phyloP scores from a whole-genome alignment of 64 coral and sea anemone genomes.

The Exaiptasia diaphana region DNA sequence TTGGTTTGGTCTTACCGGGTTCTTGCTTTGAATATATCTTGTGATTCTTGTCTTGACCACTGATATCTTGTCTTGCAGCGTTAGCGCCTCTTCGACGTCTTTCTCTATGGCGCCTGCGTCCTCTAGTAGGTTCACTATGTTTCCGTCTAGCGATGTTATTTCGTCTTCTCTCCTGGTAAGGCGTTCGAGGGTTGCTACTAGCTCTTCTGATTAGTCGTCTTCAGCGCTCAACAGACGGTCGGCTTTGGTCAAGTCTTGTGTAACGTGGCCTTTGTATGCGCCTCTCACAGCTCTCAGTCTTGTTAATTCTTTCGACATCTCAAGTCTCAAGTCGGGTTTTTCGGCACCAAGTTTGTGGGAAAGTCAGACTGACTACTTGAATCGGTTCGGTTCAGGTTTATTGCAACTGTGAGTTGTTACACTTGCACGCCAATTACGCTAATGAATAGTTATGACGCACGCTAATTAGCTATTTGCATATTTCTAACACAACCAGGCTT shows the following conservation, averaged over 20 bases:
- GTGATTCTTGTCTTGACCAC: slow-evolving; percentile 24
- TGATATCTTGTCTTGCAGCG: slow-evolving; percentile 51
- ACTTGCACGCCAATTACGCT: no score
- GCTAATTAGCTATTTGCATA: no score
- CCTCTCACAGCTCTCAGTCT: background rate
- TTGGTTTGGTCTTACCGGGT: background rate
- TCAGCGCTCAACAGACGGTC: background rate
- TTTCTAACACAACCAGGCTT: no score
- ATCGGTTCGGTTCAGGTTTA: no score
- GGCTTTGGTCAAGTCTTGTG: background rate
- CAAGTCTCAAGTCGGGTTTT: background rate
- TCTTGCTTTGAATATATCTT: background rate
- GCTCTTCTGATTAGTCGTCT: background rate
- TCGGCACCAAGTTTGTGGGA: background rate
- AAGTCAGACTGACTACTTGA: no score
- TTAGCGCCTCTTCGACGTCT: slow-evolving; percentile 40
- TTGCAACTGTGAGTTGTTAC: no score
- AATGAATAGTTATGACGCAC: no score
- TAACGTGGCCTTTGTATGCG: background rate
- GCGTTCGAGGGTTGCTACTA: slow-evolving; percentile 20
- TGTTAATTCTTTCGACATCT: background rate
- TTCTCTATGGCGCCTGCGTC: slow-evolving; percentile 7
- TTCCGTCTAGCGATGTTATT: slow-evolving; percentile 23
- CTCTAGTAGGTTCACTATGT: slow-evolving; percentile 7
- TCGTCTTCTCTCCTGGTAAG: slow-evolving; percentile 14